Evolutionary conservation across 2,113 vertebrate genomes (phyloP), one percentile per base, ranked within the genome.

Genomic region (Eurypyga helias): DNA sequence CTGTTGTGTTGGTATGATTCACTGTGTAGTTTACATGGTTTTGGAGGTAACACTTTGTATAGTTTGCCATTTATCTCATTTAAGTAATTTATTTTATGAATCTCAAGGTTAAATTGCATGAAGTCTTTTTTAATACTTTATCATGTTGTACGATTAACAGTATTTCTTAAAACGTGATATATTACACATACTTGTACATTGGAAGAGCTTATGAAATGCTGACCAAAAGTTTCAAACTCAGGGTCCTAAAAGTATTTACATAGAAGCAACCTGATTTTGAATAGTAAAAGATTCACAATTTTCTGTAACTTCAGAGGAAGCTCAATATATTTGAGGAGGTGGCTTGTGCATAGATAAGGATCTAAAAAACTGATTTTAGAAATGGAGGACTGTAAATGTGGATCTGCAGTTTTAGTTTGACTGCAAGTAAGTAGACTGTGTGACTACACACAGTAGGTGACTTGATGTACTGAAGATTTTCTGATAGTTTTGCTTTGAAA

Each of bases 281-380:
- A 17, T 79, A 65, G 58, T 31, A 72, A 66, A 81, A 86, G 66
- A 77, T 29, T 34, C 17, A 34, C 18, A 18, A 0, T 51, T 78
- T 87, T 81, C 71, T 82, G 19, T 76, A 71, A 78, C 43, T 89
- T 81, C 34, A 84, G 45, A 88, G 38, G 38, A 78, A 89, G 16
- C 21, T 87, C 0, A 4, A 28, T 87, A 9, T 71, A 86, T 90
- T 81, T 83, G 34, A 85, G 55, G 46, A 92, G 49, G 55, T 70
- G 46, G 29, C 33, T 95, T 93, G 29, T 77, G 43, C 51, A 73
- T 29, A 70, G 87, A 76, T 82, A 83, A 83, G 75, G 90, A 90
- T 94, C 34, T 97, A 79, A 93, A 95, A 83, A 19, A 41, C 24
- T 46, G 89, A 87, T 87, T 88, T 48, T 95, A 87, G 97, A 90